Base-by-base conservation (phyloP, 1,140 invertebrate species). In the Papilio xuthus region DNA sequence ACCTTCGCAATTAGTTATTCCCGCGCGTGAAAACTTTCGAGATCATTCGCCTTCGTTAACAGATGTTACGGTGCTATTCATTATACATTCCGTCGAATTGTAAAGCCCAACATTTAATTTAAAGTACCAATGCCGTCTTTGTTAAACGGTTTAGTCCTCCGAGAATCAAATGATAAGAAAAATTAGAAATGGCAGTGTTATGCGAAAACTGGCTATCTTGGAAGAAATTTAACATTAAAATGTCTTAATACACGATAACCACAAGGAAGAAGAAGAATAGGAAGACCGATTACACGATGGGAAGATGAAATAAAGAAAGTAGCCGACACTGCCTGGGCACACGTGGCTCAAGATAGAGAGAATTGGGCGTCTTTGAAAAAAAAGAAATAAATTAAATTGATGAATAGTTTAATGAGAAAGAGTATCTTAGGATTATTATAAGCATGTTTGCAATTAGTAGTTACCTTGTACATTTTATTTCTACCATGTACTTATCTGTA, bases 31-130 rank as follows among this genome's bases (percentile, higher is more conserved):
- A 92, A 94, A 93, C 92, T 94, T 94, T 93, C 84, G 89, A 94
- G 92, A 94, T 94, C 92, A 90, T 92, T 93, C 92, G 92, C 92
- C 90, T 94, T 94, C 92, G 92, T 94, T 94, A 93, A 94, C 92
- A 94, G 92, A 94, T 94, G 92, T 94, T 94, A 92, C 92, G 91
- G 89, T 86, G 90, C 91, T 91, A 93, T 94, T 94, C 91, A 94
- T 94, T 94, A 94, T 93, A 93, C 92, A 94, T 94, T 94, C 92
- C 92, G 88, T 94, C 89, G 91, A 94, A 93, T 92, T 93, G 90
- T 93, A 90, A 94, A 93, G 90, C 89, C 88, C 90, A 93, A 92
- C 92, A 89, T 94, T 94, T 94, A 94, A 94, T 93, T 93, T 93
- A 90, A 93, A 93, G 91, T 92, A 91, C 89, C 88, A 81, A 90